Conservation (phyloP, 2,888 invertebrate genomes). For the Apamea epomidion region DNA sequence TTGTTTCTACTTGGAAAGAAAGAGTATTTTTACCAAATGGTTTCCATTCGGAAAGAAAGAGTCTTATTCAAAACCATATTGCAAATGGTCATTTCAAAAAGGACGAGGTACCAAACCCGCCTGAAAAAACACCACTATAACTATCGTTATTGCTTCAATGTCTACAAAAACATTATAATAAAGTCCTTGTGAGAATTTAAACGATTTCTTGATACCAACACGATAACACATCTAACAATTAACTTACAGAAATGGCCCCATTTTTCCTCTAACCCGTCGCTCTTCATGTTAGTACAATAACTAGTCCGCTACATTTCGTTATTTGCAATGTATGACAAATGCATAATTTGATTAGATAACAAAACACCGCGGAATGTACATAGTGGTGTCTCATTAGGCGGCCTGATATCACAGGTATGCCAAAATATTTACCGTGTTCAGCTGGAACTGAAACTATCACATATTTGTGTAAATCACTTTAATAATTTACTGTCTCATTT, state of each 20-base stretch:
- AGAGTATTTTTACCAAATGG: too few species aligned
- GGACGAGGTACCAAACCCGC: not conserved
- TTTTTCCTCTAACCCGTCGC: slow-evolving; percentile 34
- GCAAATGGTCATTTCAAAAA: not conserved
- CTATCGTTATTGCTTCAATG: not conserved
- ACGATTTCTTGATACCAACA: slow-evolving; percentile 28
- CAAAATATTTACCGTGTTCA: slow-evolving; percentile 62
- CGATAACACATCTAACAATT: not conserved
- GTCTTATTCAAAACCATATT: not conserved
- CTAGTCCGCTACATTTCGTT: slow-evolving; percentile 58
- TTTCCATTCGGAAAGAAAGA: not conserved
- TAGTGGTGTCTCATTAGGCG: slow-evolving; percentile 34
- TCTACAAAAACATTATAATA: not conserved
- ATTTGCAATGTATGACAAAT: slow-evolving; percentile 75
- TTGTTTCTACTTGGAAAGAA: too few species aligned
- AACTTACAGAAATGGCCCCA: slow-evolving; percentile 32
- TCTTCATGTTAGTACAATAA: slow-evolving; percentile 43
- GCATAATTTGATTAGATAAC: slow-evolving; percentile 77
- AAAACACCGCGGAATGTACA: slow-evolving; percentile 50
- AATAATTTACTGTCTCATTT: slow-evolving; percentile 6
- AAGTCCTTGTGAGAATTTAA: not conserved
- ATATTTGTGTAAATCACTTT: slow-evolving; percentile 32
- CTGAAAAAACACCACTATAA: not conserved
- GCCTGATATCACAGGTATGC: slow-evolving; percentile 62
- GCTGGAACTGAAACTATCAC: slow-evolving; percentile 26